Evolutionary conservation across 1,140 invertebrate species (phyloP), one percentile per base, ranked within the genome.

Genomic region (Drosophila saltans): DNA sequence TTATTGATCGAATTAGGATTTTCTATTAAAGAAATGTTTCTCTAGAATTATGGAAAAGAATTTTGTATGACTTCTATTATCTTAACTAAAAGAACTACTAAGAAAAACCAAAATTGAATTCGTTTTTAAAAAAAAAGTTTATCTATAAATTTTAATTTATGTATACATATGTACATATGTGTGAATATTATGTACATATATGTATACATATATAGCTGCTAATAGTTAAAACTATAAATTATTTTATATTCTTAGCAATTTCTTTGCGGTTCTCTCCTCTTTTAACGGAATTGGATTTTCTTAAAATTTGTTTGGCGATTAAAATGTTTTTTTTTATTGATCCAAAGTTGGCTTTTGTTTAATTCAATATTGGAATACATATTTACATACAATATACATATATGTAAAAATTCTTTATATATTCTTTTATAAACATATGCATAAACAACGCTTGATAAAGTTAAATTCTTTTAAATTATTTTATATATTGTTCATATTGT

Each of bases 401-500:
- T 4, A 16, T 16, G 16, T 16, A 16, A 16, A 16, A 16, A 16
- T 16, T 16, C 16, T 16, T 16, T 16, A 16, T 16, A 16, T 16
- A 16, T 16, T 16, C 16, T 30, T 30, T 30, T 30, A 30, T 30
- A 30, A 30, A 41, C 9, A 11, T 11, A 36, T 36, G 33, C 6
- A 36, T 36, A 5, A 4, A 36, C 7, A 24, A 21, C 21, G 7
- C 8, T 48, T 24, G 16, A 48, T 48, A 52, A 10, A 24, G 45
- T 45, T 21, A 41, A 45, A 21, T 39, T 36, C 7, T 30, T 43
- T 16, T 24, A 65, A 40, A 58, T 36, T 21, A 61, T 40, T 62
- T 16, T 58, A 41, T 61, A 24, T 60, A 65, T 61, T 41, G 45
- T 72, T 62, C n/a, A 72, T 75, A 66, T 78, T 80, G 84, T 89